Evolutionary conservation across 2,888 invertebrate genomes (phyloP), one percentile per base, ranked within the genome.

Genomic region (Tenthredo amoena): DNA sequence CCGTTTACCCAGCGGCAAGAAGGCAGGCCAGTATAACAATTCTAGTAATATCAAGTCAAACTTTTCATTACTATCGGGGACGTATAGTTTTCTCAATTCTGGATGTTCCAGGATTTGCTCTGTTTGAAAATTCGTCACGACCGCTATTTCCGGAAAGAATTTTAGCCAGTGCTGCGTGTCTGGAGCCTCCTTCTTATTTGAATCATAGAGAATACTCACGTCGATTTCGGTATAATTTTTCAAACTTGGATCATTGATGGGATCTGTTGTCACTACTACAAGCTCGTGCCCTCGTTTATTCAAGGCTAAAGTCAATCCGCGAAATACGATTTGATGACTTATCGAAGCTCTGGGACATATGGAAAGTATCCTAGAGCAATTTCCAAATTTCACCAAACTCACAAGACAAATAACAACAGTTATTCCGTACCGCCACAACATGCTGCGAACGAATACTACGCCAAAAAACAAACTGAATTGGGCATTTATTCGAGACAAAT

Each of bases 21-120:
- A 89, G 0, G 94, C 84, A 0, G 95, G 95, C 6, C 94, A 72
- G 7, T 4, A 92, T 10, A 95, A 93, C n/a, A 94, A 94, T 91
- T 96, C 96, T 3, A 94, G 94, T 58, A 96, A 92, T 0, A 95
- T 94, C 47, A 95, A 89, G 90, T 96, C 96, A 87, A 95, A 96
- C 84, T 94, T 93, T 37, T 94, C 91, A 50, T 94, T 18, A 40
- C 72, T 76, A 10, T 47, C n/a, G 0, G 83, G 31, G 6, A n/a
- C 47, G 5, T 85, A 85, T 4, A 85, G 15, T 21, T 62, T 84
- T n/a, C 21, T 85, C 4, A 85, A 40, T 26, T 21, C 62, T 15
- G 76, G 76, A 47, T 84, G 43, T 10, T 62, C 47, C 40, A 71
- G 72, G 18, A 84, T 62, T 47, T 50, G 10, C 10, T 1, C 21